Evolutionary conservation across 2,888 invertebrate species (phyloP), one percentile per base, ranked within the genome.

Genomic region (Drosophila subquinaria): DNA sequence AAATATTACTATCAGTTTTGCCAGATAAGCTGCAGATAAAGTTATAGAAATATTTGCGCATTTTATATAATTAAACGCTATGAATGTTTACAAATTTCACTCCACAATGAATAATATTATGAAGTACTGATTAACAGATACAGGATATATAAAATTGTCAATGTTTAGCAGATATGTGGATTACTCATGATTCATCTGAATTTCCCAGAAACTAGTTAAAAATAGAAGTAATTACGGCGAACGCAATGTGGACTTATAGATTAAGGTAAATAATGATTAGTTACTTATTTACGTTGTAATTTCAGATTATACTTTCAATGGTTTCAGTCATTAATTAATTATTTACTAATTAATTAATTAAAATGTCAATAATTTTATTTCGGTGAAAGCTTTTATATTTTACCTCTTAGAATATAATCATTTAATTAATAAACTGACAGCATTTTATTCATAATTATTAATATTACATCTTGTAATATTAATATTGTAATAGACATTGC

Each of bases 1-100:
- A 59, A 77, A 62, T 63, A 30, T 43, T 9, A 33, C 40, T 80
- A 80, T 76, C 81, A 30, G 53, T 53, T 50, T 45, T 38, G 27
- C 27, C 33, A 51, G 81, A 76, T 80, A 76, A 81, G 62, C 65
- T 4, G 6, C 35, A 52, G 43, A 43, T 53, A 62, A 4, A 47
- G 13, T 40, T 35, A 10, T 38, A 48, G 59, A 70, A 64, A 59
- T 51, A 57, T 40, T 42, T 53, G 10, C 60, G 38, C 53, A 40
- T 52, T 76, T 55, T 15, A 59, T 59, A 17, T 55, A 71, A 71
- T 73, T 64, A 73, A 48, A 47, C 43, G 72, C 72, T 20, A 4
- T 13, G 13, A 10, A n/a, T 50, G 36, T 38, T 77, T 17, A 53
- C 65, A 64, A 63, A 59, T 45, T 72, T 38, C 30, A 71, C 20